Percentiles rank a stretch among this genome's conserved stretches.
phyloP scores from a whole-genome alignment of 2,888 invertebrate species.

The Lycocerus yunnanus region DNA sequence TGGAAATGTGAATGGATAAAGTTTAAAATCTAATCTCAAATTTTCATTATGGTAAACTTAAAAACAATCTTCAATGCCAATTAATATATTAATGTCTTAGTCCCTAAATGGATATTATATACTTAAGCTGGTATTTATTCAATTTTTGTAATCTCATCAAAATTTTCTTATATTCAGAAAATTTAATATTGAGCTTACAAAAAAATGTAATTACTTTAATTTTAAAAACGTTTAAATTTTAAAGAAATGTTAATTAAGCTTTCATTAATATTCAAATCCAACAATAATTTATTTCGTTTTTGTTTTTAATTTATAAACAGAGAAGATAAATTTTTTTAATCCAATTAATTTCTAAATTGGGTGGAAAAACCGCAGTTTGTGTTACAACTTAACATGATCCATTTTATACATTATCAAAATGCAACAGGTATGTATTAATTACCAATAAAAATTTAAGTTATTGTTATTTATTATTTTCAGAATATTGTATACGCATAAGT shows the following conservation, averaged over 20 bases:
- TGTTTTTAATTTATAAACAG: not conserved
- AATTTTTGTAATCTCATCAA: not conserved
- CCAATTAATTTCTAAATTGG: too few relatives aligned
- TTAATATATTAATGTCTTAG: not conserved
- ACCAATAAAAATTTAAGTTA: too few relatives aligned
- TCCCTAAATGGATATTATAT: not conserved
- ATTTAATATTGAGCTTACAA: not conserved
- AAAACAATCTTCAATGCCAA: not conserved
- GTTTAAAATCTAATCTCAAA: not conserved
- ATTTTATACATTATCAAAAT: not conserved
- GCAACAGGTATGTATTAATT: too few relatives aligned
- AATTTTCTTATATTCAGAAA: not conserved
- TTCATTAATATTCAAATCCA: not conserved
- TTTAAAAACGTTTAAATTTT: not conserved
- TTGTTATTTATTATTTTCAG: not conserved
- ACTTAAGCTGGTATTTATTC: not conserved
- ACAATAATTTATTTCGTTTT: not conserved
- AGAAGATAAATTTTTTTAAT: too few relatives aligned
- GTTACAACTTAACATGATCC: not conserved
- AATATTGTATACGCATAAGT: too few relatives aligned
- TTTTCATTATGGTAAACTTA: not conserved
- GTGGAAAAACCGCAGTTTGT: too few relatives aligned
- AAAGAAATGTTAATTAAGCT: not conserved
- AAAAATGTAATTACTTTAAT: not conserved
- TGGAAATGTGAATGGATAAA: not conserved